These are phyloP conservation scores for Brachyptera risi DNA, from an alignment of 2,888 invertebrate genomes.

Conservation along the genomic window DNA sequence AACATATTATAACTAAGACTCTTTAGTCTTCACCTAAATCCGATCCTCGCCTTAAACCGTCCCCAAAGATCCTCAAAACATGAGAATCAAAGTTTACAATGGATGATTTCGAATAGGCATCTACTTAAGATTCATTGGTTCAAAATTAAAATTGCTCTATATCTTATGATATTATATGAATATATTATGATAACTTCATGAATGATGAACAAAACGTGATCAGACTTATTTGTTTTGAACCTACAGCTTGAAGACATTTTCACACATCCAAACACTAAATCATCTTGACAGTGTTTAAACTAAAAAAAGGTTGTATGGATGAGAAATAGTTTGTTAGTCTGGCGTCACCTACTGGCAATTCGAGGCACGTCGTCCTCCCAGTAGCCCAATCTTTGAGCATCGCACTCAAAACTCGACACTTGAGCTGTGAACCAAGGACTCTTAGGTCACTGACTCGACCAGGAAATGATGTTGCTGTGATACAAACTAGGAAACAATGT, in stretches of 20 bases:
- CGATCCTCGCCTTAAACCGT: too few species aligned
- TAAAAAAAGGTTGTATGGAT: constrained; percentile 3
- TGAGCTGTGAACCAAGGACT: not conserved
- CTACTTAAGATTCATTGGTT: not conserved
- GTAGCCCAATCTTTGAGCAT: not conserved
- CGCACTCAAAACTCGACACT: not conserved
- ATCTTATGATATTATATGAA: too few species aligned
- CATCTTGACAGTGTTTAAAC: constrained; percentile 15
- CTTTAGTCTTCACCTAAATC: constrained; percentile 5
- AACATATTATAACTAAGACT: not conserved
- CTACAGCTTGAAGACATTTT: not conserved
- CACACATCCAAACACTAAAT: constrained; percentile 10
- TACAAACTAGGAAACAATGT: too few species aligned
- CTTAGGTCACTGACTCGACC: not conserved
- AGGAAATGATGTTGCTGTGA: not conserved
- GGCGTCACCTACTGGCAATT: constrained; percentile 5
- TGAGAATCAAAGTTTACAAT: not conserved
- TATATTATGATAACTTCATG: constrained; percentile 12
- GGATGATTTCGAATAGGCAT: not conserved
- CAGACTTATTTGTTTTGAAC: not conserved
- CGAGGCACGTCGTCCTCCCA: constrained; percentile 8
- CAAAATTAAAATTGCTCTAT: not conserved
- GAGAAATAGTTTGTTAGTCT: constrained; percentile 4
- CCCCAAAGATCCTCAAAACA: not conserved
- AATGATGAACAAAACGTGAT: constrained; percentile 1